Percentiles rank a stretch among this genome's conserved stretches.
Conservation (phyloP, 1,140 invertebrate species). For the Melipona quadrifasciata region DNA sequence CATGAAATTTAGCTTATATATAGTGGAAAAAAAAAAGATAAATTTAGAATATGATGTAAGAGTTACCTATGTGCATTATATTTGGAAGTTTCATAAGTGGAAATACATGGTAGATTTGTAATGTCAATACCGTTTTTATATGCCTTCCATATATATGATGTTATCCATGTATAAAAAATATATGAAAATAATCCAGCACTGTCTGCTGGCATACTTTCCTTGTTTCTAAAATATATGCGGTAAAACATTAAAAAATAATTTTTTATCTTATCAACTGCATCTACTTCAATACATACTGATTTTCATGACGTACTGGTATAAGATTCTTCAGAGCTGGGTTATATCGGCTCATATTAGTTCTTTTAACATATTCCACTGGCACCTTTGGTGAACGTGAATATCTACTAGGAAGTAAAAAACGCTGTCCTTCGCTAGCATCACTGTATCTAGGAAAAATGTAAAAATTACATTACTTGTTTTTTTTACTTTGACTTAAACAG, state of each 20-base stretch:
- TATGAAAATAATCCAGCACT: constrained; percentile 75
- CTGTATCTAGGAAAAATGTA: constrained; percentile 21
- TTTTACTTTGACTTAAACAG: not conserved
- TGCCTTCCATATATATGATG: constrained; percentile 82
- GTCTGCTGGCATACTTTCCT: constrained; percentile 59
- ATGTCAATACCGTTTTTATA: constrained; percentile 80
- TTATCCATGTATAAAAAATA: constrained; percentile 84
- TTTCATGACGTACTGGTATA: constrained; percentile 65
- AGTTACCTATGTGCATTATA: constrained; percentile 79
- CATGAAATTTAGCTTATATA: constrained; percentile 12
- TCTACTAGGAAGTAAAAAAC: constrained; percentile 57
- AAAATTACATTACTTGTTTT: not conserved
- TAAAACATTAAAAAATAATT: constrained; percentile 2
- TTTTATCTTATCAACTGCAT: not conserved
- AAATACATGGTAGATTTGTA: constrained; percentile 81
- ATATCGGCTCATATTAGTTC: constrained; percentile 61
- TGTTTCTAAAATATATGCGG: constrained; percentile 34
- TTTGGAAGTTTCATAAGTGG: constrained; percentile 82
- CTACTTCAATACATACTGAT: constrained; percentile 58
- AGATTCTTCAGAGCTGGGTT: constrained; percentile 68
- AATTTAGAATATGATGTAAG: not conserved
- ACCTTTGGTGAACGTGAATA: constrained; percentile 54
- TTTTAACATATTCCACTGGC: constrained; percentile 55
- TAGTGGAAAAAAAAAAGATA: not conserved
- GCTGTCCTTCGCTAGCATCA: constrained; percentile 16